Percentiles rank a stretch among this genome's conserved stretches.
Evolutionary conservation across 2,797 vertebrate species (phyloP).

Genomic region (Moxostoma hubbsi): DNA sequence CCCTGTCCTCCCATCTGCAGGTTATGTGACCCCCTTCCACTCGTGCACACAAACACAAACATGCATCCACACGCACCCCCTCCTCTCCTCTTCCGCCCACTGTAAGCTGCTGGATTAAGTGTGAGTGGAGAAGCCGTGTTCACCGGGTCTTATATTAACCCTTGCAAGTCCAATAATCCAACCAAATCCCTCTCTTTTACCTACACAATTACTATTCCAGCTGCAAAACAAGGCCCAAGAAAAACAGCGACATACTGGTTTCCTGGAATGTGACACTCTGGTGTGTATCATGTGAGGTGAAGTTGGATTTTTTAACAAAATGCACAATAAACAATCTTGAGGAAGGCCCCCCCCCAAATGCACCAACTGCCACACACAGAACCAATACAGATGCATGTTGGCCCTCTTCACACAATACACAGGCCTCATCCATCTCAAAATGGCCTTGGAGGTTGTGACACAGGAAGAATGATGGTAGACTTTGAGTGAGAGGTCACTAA

Average conservation of each 20-base stretch:
- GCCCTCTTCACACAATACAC: conserved; percentile 9
- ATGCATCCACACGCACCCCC: conserved; percentile 41
- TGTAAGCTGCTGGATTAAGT: conserved; percentile 26
- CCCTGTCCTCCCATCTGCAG: conserved; percentile 73
- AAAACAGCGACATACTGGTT: conserved; percentile 20
- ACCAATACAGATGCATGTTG: neutral
- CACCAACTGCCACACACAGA: conserved; percentile 15
- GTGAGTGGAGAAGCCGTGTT: conserved; percentile 56
- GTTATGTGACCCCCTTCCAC: conserved; percentile 66
- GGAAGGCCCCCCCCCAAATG: neutral
- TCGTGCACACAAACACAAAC: conserved; percentile 65
- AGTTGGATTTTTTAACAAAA: conserved; percentile 29
- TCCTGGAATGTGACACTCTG: conserved; percentile 13
- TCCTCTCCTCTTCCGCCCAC: conserved; percentile 36
- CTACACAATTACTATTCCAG: conserved; percentile 73
- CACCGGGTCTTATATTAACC: conserved; percentile 76
- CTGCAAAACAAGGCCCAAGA: conserved; percentile 26
- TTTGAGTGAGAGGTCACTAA: neutral
- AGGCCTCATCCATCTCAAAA: conserved; percentile 11
- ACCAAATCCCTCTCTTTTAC: conserved; percentile 75
- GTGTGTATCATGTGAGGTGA: conserved; percentile 26
- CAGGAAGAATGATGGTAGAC: neutral
- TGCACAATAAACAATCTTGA: neutral
- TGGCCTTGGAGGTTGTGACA: conserved; percentile 9
- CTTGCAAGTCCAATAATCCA: conserved; percentile 79